Base-by-base conservation (phyloP, 2,888 invertebrate genomes). In the Drosophila rellima region DNA sequence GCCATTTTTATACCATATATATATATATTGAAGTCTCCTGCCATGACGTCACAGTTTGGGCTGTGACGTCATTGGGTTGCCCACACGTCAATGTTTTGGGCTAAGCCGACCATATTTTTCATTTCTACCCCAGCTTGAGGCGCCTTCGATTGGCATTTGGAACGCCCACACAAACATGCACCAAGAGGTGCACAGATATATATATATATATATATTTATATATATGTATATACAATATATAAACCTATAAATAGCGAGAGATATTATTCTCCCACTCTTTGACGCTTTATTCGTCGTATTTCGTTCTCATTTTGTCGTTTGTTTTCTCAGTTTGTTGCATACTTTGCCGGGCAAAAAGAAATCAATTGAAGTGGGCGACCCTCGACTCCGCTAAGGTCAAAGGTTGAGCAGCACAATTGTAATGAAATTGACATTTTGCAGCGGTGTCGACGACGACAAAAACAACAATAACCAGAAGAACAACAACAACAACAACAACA, bases 341-440 rank as follows among this genome's bases (percentile, higher is more conserved):
- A 79, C 70, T 79, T 63, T 56, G 70, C 26, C 69, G 70, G 62
- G 31, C 39, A 65, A 37, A 60, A 18, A 44, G 61, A 79, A 79
- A 79, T 74, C 76, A 76, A 79, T 76, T 74, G 64, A 51, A 44
- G 55, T 69, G 65, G 57, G 69, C 78, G 60, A 39, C 35, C n/a
- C n/a, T 5, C 37, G 48, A 5, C 31, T 7, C 15, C 37, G 52
- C 20, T 50, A 82, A 80, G 72, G 80, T 82, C 80, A 71, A 82
- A 80, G 86, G 76, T 86, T 59, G 67, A 23, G 54, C 57, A 17
- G 26, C 40, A 37, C 63, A 75, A 45, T 60, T 59, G 51, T 66
- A 75, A 59, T 69, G 59, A 42, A 69, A 67, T 67, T 82, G 76
- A 61, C 86, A 80, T 83, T 83, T 80, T 61, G 64, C 78, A 62